Conservation (phyloP, 2,113 vertebrate genomes). For the Athene noctua region DNA sequence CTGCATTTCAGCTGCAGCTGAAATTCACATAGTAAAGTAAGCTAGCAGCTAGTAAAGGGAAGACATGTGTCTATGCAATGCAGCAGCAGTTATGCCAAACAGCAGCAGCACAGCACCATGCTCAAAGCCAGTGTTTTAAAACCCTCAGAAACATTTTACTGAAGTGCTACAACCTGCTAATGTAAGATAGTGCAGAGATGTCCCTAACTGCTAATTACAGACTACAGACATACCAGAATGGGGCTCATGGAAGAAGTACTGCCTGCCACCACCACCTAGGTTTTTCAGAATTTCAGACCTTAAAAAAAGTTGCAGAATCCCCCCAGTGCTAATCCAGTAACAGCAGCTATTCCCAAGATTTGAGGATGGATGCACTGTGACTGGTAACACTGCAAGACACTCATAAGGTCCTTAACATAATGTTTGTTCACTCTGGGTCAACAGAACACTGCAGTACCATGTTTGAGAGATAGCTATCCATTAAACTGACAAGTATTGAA, state of each 20-base stretch:
- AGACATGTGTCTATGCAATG: not conserved
- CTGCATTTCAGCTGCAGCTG: not conserved
- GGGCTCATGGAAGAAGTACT: not conserved
- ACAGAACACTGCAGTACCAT: not conserved
- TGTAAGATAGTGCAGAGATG: not conserved
- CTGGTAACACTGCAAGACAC: not conserved
- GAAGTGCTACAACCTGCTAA: not conserved
- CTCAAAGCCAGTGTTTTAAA: not conserved
- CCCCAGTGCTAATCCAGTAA: not conserved
- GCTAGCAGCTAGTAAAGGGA: not conserved
- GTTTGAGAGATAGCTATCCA: not conserved
- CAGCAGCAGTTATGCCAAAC: not conserved
- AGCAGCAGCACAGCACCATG: not conserved
- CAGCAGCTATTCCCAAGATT: not conserved
- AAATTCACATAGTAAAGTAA: not conserved
- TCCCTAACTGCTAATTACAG: not conserved
- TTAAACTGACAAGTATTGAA: not conserved
- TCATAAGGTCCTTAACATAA: not conserved
- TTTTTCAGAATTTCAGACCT: not conserved
- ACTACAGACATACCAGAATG: not conserved
- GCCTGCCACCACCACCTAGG: not conserved
- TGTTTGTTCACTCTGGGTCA: not conserved
- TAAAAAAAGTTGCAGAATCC: not conserved
- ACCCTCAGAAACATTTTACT: not conserved
- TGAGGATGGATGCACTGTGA: not conserved